Evolutionary conservation across 2,797 vertebrate genomes (phyloP).

Genomic region (Apogon hyalosoma): DNA sequence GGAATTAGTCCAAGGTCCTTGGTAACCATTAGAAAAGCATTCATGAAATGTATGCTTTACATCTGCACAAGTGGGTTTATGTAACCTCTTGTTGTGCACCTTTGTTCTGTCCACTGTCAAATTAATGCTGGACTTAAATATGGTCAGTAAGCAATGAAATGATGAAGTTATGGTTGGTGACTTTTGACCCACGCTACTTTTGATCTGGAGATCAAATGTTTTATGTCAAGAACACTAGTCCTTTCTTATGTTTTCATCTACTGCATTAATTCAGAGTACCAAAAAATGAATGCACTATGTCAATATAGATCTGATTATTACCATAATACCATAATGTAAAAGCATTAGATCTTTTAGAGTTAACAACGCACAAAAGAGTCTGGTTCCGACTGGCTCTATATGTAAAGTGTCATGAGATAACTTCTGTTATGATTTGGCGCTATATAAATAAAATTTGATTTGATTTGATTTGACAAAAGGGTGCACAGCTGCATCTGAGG

Average conservation of each 20-base stretch:
- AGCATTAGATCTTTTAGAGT: too few species aligned
- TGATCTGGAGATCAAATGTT: neutral
- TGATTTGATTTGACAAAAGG: too few species aligned
- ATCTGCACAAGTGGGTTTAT: slow-evolving; percentile 8
- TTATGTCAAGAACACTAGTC: neutral
- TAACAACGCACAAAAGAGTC: neutral
- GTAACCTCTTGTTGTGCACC: neutral
- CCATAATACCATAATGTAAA: too few species aligned
- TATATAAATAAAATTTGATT: too few species aligned
- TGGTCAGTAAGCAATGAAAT: neutral
- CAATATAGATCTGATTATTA: too few species aligned
- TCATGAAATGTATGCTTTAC: slow-evolving; percentile 21
- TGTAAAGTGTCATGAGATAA: too few species aligned
- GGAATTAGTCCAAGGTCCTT: slow-evolving; percentile 32
- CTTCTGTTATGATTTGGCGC: too few species aligned
- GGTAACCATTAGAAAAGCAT: slow-evolving; percentile 36
- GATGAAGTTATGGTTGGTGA: neutral
- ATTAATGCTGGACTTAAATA: neutral
- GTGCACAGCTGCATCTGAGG: too few species aligned
- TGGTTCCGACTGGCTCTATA: too few species aligned
- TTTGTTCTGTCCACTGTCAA: neutral
- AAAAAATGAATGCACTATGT: neutral
- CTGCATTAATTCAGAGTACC: too few species aligned
- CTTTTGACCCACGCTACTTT: too few species aligned
- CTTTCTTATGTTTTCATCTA: too few species aligned